Base-by-base conservation (phyloP, 1,140 invertebrate species). In the Agraylea sexmaculata region DNA sequence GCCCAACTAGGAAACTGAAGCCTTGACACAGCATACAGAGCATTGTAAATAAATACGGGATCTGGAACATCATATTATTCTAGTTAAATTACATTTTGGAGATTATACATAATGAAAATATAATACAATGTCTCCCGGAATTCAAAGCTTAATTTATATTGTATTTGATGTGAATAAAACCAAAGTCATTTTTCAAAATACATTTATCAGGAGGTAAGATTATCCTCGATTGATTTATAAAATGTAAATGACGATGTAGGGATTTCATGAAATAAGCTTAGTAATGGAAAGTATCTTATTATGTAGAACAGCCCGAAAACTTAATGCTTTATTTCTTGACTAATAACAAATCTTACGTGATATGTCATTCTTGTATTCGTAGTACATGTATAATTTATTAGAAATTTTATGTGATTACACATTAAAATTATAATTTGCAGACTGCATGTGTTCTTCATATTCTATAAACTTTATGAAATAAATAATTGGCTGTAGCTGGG, bases 31-130 rank as follows among this genome's bases (percentile, higher is more conserved):
- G 74, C 74, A 32, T 77, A 72, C 2, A 69, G 67, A 2, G 80
- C 76, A 37, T 78, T 71, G 56, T 84, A 86, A n/a, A 80, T 70
- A 47, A 84, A 83, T n/a, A 71, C 71, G 6, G 75, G 70, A 67
- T 86, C 80, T 85, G 59, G n/a, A 73, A 70, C 44, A 48, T 27
- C 4, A 4, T 22, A 17, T 12, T 16, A 37, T 6, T 10, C 20
- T 36, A 19, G 7, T 10, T 36, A 8, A 20, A 11, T 19, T 13
- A 10, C 20, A 13, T 12, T 20, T 15, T 19, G 5, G n/a, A 6
- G 7, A 36, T 20, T 7, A 36, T 36, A 11, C 13, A 4, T 12
- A 4, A 21, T 19, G 21, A 19, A 33, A 19, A 19, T 8, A 10
- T n/a, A 38, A 5, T 28, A 28, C 8, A 28, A 6, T 5, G 28